These are phyloP conservation scores for Apteryx mantelli DNA, from an alignment of 2,113 vertebrate species.

Conservation along the genomic window DNA sequence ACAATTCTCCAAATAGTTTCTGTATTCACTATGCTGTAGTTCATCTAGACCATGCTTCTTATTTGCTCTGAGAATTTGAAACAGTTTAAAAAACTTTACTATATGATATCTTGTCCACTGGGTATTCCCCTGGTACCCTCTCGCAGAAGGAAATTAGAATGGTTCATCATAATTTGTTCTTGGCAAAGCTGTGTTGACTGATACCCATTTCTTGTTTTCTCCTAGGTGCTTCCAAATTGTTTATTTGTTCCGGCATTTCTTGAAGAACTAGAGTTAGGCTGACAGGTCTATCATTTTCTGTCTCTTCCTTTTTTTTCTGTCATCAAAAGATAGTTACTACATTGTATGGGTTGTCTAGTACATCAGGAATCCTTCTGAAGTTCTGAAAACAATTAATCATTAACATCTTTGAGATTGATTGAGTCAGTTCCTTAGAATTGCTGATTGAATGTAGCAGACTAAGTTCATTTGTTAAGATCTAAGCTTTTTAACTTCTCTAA, in stretches of 20 bases:
- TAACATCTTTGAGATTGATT: constrained; percentile 35
- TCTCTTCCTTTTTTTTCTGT: neutral
- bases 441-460: neutral
- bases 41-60: neutral
- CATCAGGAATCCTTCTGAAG: neutral
- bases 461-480: neutral
- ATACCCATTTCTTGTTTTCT: neutral
- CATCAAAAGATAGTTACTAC: neutral
- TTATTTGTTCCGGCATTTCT: neutral
- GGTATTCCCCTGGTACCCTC: neutral
- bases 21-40: neutral
- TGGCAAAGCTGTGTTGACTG: constrained; percentile 3
- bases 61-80: neutral
- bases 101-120: neutral
- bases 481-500: neutral
- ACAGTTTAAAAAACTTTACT: neutral
- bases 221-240: neutral
- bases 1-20: neutral
- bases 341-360: neutral
- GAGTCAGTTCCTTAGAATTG: neutral
- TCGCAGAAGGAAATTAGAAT: neutral
- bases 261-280: neutral
- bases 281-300: neutral
- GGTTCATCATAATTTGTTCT: neutral
- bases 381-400: neutral